Base-by-base conservation (phyloP, 1,140 invertebrate species). In the Maniola jurtina region DNA sequence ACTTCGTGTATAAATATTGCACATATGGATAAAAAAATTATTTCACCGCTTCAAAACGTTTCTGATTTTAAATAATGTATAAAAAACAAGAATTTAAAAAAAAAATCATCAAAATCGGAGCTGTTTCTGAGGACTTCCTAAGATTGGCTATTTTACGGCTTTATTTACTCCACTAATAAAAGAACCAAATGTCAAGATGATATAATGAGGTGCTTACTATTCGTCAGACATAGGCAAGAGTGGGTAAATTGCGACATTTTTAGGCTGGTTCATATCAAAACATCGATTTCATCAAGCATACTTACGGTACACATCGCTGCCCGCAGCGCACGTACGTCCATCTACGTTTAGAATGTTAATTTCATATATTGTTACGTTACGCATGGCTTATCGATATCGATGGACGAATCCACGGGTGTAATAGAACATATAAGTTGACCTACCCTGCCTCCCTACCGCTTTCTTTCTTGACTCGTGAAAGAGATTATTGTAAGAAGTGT, bases 301-400 rank as follows among this genome's bases (percentile, higher is more conserved):
- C 63, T 70, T 70, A 69, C 70, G 57, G 70, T 72, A 75, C 58
- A 73, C 69, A 73, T 75, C 69, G 68, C 34, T 70, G 76, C 88
- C 88, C 88, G 86, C 84, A 89, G 71, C 70, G 65, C 88, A 90
- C 88, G 88, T 90, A 77, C 73, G 71, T 77, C 68, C 77, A 76
- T 78, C 77, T 77, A 80, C 79, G 80, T 77, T 73, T 80, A 83
- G 88, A 90, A 90, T 90, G 75, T 86, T 90, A 90, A 90, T 88
- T 73, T 79, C 70, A 74, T 73, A 77, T 67, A 50, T 67, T 70
- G 62, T 69, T 75, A 71, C 66, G 75, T 80, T 83, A 81, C 73
- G 70, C 78, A 75, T 80, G 66, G 80, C 70, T 73, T 75, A 73
- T 68, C 76, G 72, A 79, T 83, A 85, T 83, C 72, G 66, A 77